Evolutionary conservation across 2,797 vertebrate species (phyloP).

Genomic region (Capromys pilorides): DNA sequence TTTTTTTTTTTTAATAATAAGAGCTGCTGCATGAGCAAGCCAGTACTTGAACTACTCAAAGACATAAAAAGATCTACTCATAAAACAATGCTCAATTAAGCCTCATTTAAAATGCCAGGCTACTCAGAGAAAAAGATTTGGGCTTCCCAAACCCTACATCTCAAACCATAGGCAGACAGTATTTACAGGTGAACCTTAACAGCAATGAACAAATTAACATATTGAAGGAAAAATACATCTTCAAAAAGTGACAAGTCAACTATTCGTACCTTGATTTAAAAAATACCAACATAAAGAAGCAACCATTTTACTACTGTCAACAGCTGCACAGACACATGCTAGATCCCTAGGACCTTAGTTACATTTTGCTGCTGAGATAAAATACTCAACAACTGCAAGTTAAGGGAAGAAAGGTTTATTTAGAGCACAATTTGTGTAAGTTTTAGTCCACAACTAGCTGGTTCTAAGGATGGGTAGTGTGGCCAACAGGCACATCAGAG

Average conservation of each 20-base stretch:
- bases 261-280: neutral
- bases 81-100: conserved; percentile 51
- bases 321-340: neutral
- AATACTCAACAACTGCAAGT: neutral
- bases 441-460: neutral
- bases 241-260: conserved; percentile 16
- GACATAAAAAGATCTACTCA: conserved; percentile 48
- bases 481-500: neutral
- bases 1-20: conserved; percentile 50
- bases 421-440: neutral
- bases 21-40: conserved; percentile 27
- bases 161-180: neutral
- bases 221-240: conserved; percentile 52
- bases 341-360: neutral
- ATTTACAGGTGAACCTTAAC: neutral
- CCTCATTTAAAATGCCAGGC: conserved; percentile 40
- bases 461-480: neutral
- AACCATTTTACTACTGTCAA: neutral
- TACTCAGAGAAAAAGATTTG: conserved; percentile 22
- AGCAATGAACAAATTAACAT: conserved; percentile 37
- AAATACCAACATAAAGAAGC: neutral
- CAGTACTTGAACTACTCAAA: conserved; percentile 35
- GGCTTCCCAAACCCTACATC: neutral
- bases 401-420: neutral
- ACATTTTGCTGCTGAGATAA: neutral